Conservation (phyloP, 2,797 vertebrate genomes). For the Esox lucius region DNA sequence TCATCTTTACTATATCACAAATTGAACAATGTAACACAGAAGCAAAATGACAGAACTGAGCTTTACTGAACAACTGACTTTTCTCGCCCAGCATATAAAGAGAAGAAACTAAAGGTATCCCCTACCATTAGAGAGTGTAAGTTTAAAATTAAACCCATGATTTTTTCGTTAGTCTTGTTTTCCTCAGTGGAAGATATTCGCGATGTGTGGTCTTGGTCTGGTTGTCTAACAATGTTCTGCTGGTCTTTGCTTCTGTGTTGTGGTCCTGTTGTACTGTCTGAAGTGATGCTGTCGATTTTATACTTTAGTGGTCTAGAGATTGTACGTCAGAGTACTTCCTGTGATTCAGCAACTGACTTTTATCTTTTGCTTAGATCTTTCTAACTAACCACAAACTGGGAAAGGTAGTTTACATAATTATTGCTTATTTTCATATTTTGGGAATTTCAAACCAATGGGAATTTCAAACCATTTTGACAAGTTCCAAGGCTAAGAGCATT, state of each 20-base stretch:
- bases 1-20: neutral
- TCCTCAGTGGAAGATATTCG: conserved; percentile 1
- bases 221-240: neutral
- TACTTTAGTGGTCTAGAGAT: neutral
- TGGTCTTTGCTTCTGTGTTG: conserved; percentile 11
- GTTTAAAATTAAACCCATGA: conserved; percentile 28
- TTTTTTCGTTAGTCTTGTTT: conserved; percentile 10
- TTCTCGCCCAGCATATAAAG: neutral
- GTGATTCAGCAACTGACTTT: neutral
- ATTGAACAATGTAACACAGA: neutral
- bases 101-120: neutral
- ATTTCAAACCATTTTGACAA: neutral
- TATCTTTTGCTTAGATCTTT: conserved; percentile 7
- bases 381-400: neutral
- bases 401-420: neutral
- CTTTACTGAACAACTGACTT: neutral
- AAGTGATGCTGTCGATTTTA: neutral
- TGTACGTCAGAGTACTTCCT: conserved; percentile 12
- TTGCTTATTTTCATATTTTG: neutral
- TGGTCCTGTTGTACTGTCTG: neutral
- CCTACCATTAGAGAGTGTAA: conserved; percentile 40
- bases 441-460: neutral
- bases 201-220: conserved; percentile 11
- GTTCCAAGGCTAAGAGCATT: neutral
- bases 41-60: neutral